Base-by-base conservation (phyloP, 2,888 invertebrate genomes). In the Ornithoptera priamus region DNA sequence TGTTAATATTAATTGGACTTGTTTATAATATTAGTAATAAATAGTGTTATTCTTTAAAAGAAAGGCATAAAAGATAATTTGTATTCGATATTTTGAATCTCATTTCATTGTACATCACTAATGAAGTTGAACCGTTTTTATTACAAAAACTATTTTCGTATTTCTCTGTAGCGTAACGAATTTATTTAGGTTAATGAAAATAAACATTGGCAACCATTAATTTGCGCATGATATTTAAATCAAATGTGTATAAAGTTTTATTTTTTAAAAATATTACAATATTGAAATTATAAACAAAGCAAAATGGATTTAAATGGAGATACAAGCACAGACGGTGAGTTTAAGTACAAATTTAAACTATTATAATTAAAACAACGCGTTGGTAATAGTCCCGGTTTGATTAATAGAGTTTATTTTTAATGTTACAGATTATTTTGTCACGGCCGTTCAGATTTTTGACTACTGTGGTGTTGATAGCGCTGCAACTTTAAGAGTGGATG, bases 401-500 rank as follows among this genome's bases (percentile, higher is more conserved):
- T 79, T 78, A 73, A 76, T 73, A 81, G 24, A 62, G 53, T 67
- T 71, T 71, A 71, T 71, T 71, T 68, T 68, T 65, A 65, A 46
- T n/a, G 59, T 71, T 81, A 20, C 85, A 92, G 92, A 90, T 75
- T 91, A 87, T 82, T 84, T 85, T 74, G 83, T 85, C 79, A 90
- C 90, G 70, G 92, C 92, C 69, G 79, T 83, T 62, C 90, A 90
- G 75, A 90, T 92, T 80, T 92, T 92, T 81, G 86, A 89, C 75
- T 88, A 82, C 78, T 92, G 90, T 77, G 89, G 89, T 71, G 85
- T 83, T 15, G 85, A 89, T 62, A 86, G 79, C 74, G 79, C 84
- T 57, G 85, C 84, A 64, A 82, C 84, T 72, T 77, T 92, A 74
- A 84, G 83, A 72, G 90, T 92, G 64, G 85, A 90, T 74, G 79